These are phyloP conservation scores for Archivesica marissinica DNA, from an alignment of 1,140 invertebrate species.

Conservation along the genomic window DNA sequence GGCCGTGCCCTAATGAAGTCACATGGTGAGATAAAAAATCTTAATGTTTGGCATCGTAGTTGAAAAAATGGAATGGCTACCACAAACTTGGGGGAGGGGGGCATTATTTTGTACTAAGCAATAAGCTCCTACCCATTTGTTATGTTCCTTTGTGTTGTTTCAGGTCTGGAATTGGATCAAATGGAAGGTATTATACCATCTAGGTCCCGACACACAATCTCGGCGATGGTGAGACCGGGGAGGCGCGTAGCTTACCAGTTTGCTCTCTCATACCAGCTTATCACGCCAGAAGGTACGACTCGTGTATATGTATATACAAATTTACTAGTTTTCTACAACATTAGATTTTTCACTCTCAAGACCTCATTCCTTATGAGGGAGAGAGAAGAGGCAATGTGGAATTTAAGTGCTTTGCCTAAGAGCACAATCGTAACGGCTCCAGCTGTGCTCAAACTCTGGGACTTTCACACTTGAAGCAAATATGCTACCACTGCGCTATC, in stretches of 20 bases:
- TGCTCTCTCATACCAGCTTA: conserved; percentile 80
- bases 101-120: not conserved
- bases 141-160: conserved; percentile 21
- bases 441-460: no score
- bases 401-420: no score
- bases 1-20: no score
- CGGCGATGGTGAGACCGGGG: conserved; percentile 77
- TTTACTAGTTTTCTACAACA: not conserved
- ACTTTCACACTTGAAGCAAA: no score
- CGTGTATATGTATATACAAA: not conserved
- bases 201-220: conserved; percentile 76
- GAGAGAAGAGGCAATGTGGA: no score
- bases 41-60: no score
- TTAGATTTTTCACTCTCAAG: not conserved
- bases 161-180: conserved; percentile 79
- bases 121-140: not conserved
- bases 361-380: no score
- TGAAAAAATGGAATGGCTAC: not conserved
- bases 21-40: no score
- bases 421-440: no score
- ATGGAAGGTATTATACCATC: conserved; percentile 79
- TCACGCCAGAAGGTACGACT: conserved; percentile 78
- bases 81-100: not conserved
- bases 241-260: conserved; percentile 81
- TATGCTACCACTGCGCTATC: no score